Base-by-base conservation (phyloP, 2,113 vertebrate species). In the Tyrannus savana region DNA sequence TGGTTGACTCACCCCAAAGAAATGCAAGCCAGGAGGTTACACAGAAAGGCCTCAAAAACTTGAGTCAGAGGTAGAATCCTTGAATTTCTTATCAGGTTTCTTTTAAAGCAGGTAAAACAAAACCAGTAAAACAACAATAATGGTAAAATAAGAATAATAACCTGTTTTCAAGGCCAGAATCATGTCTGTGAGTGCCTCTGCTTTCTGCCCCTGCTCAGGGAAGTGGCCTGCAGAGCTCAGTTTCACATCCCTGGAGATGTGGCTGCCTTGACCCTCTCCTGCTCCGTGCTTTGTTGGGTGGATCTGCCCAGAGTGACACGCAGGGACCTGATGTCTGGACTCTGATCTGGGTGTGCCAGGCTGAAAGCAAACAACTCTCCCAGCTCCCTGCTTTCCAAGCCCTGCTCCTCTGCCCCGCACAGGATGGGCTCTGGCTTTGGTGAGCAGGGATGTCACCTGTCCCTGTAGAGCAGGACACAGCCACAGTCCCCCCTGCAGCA, bases 281-380 rank as follows among this genome's bases (percentile, higher is more conserved):
- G 41, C 28, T 69, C 31, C 1, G 0, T 10, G 39, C 55, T 69
- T 63, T 76, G 62, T 25, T 6, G 72, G n/a, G 18, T 47, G n/a
- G 47, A 37, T 44, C 21, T 71, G 67, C 30, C 66, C 14, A 18
- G 35, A 30, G 55, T 0, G 1, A 53, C 12, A 42, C 4, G 3
- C 68, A 4, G 19, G 23, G 46, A 24, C 21, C 33, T 12, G 4
- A 14, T 10, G 37, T 16, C 53, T 89, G 93, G 88, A 97, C 95
- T 96, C 91, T 96, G 96, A n/a, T 56, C 95, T 72, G 94, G 96
- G 96, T n/a, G 96, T 84, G 96, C 67, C 87, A 0, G 47, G 22
- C 2, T 33, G 47, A 50, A 62, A 58, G 37, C 50, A 92, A 93
- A 87, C 87, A 89, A 6, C 56, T 56, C 31, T 0, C 52, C 2